A percentile compares a stretch with the other conserved stretches of the same genome.
phyloP scores from a whole-genome alignment of 2,113 vertebrate genomes.

The Scolopax mira region DNA sequence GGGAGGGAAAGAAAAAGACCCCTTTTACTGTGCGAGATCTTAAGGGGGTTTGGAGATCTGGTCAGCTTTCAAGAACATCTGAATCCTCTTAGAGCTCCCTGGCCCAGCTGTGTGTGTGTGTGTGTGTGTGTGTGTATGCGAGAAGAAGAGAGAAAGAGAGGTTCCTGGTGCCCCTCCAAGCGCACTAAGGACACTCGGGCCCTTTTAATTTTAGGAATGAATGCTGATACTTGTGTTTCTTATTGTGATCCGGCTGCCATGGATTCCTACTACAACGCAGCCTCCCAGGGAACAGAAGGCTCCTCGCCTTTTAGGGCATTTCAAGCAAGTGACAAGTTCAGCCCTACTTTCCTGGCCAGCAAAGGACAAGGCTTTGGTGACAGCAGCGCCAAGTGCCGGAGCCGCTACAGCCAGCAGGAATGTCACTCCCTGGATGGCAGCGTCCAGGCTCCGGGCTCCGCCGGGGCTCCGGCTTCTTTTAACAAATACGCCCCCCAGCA shows the following conservation, averaged over 20 bases:
- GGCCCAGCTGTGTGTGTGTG: conserved; percentile 76
- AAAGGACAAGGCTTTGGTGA: conserved; percentile 95
- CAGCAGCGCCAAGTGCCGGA: conserved; percentile 79
- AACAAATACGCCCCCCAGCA: conserved; percentile 83
- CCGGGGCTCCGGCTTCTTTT: conserved; percentile 80
- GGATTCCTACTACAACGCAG: conserved; percentile 96
- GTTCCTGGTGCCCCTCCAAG: conserved; percentile 71
- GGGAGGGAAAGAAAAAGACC: conserved; percentile 58
- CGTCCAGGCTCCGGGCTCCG: conserved; percentile 65
- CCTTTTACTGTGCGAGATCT: conserved; percentile 77
- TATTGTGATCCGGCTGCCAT: conserved; percentile 96
- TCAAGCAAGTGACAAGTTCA: conserved; percentile 91
- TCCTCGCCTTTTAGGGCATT: conserved; percentile 94
- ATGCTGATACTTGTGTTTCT: conserved; percentile 93
- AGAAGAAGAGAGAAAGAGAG: conserved; percentile 41
- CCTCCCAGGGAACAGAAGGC: conserved; percentile 87
- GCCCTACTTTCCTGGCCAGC: conserved; percentile 88
- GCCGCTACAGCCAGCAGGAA: conserved; percentile 85
- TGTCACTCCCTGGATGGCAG: conserved; percentile 84
- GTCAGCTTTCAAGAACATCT: conserved; percentile 90
- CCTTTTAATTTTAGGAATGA: conserved; percentile 90
- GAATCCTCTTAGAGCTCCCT: conserved; percentile 83
- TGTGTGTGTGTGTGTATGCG: conserved; percentile 57
- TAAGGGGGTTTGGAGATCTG: conserved; percentile 81
- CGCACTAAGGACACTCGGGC: conserved; percentile 69